phyloP scores from a whole-genome alignment of 1,140 invertebrate species.

The Drosophila subobscura region DNA sequence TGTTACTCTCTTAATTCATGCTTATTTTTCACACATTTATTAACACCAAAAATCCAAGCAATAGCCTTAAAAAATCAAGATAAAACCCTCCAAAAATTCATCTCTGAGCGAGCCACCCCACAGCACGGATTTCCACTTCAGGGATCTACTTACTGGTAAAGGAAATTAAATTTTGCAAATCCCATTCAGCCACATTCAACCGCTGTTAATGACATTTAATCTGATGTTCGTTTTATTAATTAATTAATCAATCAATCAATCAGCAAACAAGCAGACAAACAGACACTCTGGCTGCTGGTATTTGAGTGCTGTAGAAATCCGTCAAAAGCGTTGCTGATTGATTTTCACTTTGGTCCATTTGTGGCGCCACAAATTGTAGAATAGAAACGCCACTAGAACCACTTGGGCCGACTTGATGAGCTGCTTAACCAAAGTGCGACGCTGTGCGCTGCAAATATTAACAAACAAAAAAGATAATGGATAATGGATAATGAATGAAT shows the following conservation, averaged over 20 bases:
- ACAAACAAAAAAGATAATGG: neutral
- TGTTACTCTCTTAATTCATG: too few species aligned
- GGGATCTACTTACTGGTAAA: conserved; percentile 20
- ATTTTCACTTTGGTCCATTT: conserved; percentile 82
- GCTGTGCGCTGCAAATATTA: conserved; percentile 43
- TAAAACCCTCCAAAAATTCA: too few species aligned
- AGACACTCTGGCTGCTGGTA: conserved; percentile 2
- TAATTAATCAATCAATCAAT: conserved; percentile 70
- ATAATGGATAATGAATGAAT: neutral
- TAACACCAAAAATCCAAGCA: too few species aligned
- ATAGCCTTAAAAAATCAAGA: too few species aligned
- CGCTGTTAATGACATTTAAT: conserved; percentile 68
- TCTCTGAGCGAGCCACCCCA: too few species aligned
- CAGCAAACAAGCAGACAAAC: neutral
- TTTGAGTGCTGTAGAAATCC: conserved; percentile 24
- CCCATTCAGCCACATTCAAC: conserved; percentile 31
- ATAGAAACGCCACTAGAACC: conserved; percentile 67
- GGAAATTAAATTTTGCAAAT: conserved; percentile 71
- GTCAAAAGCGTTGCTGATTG: conserved; percentile 60
- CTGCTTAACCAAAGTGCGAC: conserved; percentile 65
- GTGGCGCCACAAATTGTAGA: conserved; percentile 79
- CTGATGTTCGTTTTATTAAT: conserved; percentile 60
- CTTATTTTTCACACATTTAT: too few species aligned
- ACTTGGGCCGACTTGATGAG: conserved; percentile 75
- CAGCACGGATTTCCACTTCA: too few species aligned